Percentiles rank a stretch among this genome's conserved stretches.
Conservation (phyloP, 37 sponge, comb jelly and placozoan species). For the Aphrocallistes beatrix region DNA sequence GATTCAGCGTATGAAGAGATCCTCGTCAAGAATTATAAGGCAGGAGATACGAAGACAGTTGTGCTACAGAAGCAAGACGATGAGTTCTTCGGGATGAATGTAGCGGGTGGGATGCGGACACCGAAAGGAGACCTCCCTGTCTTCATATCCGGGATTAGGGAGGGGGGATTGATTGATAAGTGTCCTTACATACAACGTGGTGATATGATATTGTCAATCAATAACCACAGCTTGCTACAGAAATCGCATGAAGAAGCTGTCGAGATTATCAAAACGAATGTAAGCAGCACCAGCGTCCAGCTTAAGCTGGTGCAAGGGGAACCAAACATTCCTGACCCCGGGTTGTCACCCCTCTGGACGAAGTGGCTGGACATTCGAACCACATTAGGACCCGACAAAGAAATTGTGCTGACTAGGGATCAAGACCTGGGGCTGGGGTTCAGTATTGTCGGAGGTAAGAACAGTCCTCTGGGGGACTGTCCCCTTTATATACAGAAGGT, state of each 20-base stretch:
- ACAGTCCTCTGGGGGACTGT: slow-evolving; percentile 66
- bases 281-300: slow-evolving; percentile 21
- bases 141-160: slow-evolving; percentile 32
- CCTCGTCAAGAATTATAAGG: neutral
- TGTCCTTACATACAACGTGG: slow-evolving; percentile 38
- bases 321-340: slow-evolving; percentile 24
- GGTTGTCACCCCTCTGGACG: slow-evolving; percentile 50
- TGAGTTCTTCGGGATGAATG: slow-evolving; percentile 67
- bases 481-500: slow-evolving; percentile 71
- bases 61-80: slow-evolving; percentile 36
- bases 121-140: slow-evolving; percentile 52
- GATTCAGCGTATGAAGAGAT: slow-evolving; percentile 5
- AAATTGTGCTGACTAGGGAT: neutral
- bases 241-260: slow-evolving; percentile 68
- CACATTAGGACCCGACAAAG: neutral
- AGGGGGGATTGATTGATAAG: neutral
- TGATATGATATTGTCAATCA: slow-evolving; percentile 64
- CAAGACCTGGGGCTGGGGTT: slow-evolving; percentile 54
- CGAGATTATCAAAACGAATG: slow-evolving; percentile 49
- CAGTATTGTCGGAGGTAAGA: slow-evolving; percentile 75
- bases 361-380: slow-evolving; percentile 38
- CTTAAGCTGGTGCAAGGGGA: slow-evolving; percentile 60
- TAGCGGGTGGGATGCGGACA: slow-evolving; percentile 50
- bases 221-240: slow-evolving; percentile 35
- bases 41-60: neutral